A percentile compares a stretch with the other conserved stretches of the same genome.
Evolutionary conservation across 1,140 invertebrate genomes (phyloP).

Genomic region (Capitella teleta): DNA sequence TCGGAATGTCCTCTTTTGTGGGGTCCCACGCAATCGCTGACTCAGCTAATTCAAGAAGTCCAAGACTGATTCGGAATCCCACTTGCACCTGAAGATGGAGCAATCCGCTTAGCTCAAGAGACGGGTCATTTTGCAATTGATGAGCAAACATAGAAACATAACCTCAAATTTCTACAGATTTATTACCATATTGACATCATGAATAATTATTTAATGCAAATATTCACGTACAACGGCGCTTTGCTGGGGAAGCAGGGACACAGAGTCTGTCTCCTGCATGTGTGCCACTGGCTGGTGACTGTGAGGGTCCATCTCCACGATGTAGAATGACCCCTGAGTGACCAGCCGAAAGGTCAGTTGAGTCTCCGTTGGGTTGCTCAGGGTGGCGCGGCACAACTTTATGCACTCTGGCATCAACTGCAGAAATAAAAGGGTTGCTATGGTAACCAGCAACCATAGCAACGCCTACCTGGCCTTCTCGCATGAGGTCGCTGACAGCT

Average conservation of each 20-base stretch:
- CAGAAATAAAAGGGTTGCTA: constrained; percentile 3
- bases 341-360: constrained; percentile 26
- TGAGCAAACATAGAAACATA: too few relatives aligned
- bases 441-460: neutral
- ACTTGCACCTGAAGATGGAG: constrained; percentile 17
- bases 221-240: too few relatives aligned
- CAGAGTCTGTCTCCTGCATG: too few relatives aligned
- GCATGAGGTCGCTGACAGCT: constrained; percentile 32
- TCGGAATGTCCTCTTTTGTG: too few relatives aligned
- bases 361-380: constrained; percentile 30
- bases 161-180: too few relatives aligned
- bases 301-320: constrained; percentile 28
- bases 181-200: too few relatives aligned
- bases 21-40: too few relatives aligned
- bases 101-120: neutral
- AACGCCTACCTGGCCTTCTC: constrained; percentile 8
- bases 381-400: constrained; percentile 18
- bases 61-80: constrained; percentile 23
- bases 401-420: constrained; percentile 22
- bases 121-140: neutral
- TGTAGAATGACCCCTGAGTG: constrained; percentile 23
- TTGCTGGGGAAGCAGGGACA: too few relatives aligned
- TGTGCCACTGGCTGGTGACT: too few relatives aligned
- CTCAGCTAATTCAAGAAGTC: too few relatives aligned
- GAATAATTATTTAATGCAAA: too few relatives aligned